Evolutionary conservation across 2,888 invertebrate genomes (phyloP).

Genomic region (Acanthosepion esculentum): DNA sequence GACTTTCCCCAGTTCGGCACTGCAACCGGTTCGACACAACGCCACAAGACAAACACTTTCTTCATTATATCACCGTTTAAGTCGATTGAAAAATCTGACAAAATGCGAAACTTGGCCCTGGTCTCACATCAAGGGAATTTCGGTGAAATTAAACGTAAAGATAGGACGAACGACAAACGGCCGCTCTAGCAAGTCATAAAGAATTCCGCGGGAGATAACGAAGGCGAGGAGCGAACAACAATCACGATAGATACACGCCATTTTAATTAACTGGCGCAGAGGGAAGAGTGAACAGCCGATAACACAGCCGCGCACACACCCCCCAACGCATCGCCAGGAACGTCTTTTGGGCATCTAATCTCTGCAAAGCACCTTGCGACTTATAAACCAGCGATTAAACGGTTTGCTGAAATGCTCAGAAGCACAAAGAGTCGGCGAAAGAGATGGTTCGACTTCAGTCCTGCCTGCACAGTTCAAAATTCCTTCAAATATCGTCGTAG

Average conservation of each 20-base stretch:
- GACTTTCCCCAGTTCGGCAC: not conserved
- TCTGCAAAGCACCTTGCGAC: not conserved
- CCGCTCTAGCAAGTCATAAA: not conserved
- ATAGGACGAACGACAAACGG: not conserved
- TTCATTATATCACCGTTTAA: not conserved
- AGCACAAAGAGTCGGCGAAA: no score
- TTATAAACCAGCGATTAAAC: not conserved
- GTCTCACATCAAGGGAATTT: not conserved
- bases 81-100: not conserved
- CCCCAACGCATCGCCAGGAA: not conserved
- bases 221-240: not conserved
- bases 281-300: not conserved
- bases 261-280: not conserved
- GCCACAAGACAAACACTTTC: not conserved
- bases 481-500: no score
- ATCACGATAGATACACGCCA: not conserved
- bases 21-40: not conserved
- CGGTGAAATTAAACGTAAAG: not conserved
- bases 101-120: not conserved
- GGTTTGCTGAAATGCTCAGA: not conserved
- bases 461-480: not conserved
- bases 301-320: not conserved
- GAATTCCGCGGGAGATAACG: not conserved
- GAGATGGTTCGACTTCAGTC: not conserved
- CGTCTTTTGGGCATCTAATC: not conserved